Evolutionary conservation across 2,797 vertebrate genomes (phyloP).

Genomic region (Sylvia borin): DNA sequence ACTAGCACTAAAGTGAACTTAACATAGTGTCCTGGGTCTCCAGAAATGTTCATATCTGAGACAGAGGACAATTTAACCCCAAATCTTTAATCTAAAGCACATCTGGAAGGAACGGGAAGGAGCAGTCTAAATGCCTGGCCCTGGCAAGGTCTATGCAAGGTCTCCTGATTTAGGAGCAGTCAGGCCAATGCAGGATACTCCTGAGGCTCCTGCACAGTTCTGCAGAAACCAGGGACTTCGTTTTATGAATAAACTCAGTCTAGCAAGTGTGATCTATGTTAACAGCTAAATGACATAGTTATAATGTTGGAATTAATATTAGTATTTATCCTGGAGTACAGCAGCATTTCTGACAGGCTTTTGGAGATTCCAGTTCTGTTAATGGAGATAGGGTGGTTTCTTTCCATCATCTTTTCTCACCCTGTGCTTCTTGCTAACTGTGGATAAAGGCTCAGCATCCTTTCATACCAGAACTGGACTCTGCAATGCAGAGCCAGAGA

Average conservation of each 20-base stretch:
- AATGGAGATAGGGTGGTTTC: background rate
- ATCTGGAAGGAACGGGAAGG: background rate
- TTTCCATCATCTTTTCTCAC: background rate
- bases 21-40: background rate
- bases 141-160: background rate
- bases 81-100: background rate
- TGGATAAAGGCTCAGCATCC: background rate
- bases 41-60: background rate
- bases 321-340: background rate
- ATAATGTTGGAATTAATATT: background rate
- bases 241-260: background rate
- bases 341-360: background rate
- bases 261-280: background rate
- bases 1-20: background rate
- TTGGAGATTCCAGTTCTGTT: background rate
- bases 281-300: background rate
- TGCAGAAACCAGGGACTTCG: background rate
- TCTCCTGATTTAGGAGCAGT: background rate
- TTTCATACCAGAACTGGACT: background rate
- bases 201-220: background rate
- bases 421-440: fast-evolving
- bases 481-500: slow-evolving; percentile 10
- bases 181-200: background rate
- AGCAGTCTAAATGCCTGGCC: background rate
- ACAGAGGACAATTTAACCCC: background rate